A percentile compares a stretch with the other conserved stretches of the same genome.
These are phyloP conservation scores for Sminthurides bifidus DNA, from an alignment of 1,140 invertebrate genomes.

Conservation along the genomic window DNA sequence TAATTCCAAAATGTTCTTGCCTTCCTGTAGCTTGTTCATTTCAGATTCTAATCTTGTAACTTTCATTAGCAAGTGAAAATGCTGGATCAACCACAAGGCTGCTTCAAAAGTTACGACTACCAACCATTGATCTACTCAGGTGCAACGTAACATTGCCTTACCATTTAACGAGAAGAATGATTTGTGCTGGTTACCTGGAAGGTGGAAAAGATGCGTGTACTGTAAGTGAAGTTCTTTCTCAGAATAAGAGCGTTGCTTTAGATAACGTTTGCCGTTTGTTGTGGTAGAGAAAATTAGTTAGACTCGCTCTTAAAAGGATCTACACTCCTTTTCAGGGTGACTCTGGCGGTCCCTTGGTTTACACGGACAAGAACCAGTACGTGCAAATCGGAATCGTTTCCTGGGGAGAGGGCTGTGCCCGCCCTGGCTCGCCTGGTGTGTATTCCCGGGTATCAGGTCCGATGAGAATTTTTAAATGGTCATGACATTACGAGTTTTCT, in stretches of 20 bases:
- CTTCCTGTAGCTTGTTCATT: neutral
- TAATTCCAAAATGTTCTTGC: neutral
- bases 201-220: conserved; percentile 65
- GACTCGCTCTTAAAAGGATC: neutral
- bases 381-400: conserved; percentile 48
- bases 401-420: conserved; percentile 58
- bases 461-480: no score
- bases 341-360: conserved; percentile 11
- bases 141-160: conserved; percentile 2
- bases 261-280: neutral
- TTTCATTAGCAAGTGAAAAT: no score
- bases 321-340: neutral
- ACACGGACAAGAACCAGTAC: conserved; percentile 29
- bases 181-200: conserved; percentile 59
- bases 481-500: neutral
- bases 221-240: neutral
- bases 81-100: neutral
- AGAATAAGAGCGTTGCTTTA: neutral
- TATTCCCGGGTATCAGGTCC: conserved; percentile 37
- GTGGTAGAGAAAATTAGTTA: neutral
- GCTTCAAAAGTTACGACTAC: neutral
- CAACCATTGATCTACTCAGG: neutral
- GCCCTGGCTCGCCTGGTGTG: conserved; percentile 51
- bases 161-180: conserved; percentile 39
- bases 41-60: no score